These are phyloP conservation scores for Aspiorhynchus laticeps DNA, from an alignment of 2,113 vertebrate genomes.

Conservation along the genomic window DNA sequence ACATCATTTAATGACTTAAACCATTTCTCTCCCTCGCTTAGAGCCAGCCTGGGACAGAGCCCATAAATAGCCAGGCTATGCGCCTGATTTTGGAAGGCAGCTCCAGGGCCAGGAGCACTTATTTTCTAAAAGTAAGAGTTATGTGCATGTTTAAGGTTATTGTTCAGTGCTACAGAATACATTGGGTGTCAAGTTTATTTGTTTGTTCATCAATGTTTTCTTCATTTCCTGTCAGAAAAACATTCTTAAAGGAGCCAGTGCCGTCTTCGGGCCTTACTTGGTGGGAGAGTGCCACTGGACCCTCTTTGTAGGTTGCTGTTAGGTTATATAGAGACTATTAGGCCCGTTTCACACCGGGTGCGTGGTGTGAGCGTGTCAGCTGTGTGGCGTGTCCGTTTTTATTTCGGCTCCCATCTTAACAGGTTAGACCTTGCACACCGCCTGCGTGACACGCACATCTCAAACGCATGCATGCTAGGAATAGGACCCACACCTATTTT, in stretches of 20 bases:
- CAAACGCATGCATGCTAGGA: background rate
- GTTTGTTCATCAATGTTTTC: slow-evolving; percentile 3
- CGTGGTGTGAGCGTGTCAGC: no score
- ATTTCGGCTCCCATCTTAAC: background rate
- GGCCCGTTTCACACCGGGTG: no score
- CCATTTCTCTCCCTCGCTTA: slow-evolving; percentile 26
- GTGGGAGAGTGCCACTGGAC: slow-evolving; percentile 2
- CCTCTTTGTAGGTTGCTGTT: slow-evolving; percentile 1
- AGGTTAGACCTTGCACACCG: background rate
- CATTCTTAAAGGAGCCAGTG: slow-evolving; percentile 8
- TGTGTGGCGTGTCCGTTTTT: background rate
- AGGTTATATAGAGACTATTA: background rate
- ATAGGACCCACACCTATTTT: background rate
- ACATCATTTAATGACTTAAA: slow-evolving; percentile 28
- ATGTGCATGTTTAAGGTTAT: slow-evolving; percentile 3
- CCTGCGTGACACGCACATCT: background rate
- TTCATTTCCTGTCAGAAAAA: slow-evolving; percentile 10
- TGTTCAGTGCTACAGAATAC: background rate
- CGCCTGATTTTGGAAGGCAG: background rate
- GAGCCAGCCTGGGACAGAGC: slow-evolving; percentile 15
- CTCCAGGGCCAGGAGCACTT: slow-evolving; percentile 23
- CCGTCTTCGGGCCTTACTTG: background rate
- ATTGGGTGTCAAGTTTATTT: slow-evolving; percentile 5
- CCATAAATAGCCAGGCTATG: slow-evolving; percentile 15
- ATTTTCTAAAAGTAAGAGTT: slow-evolving; percentile 27